These are phyloP conservation scores for Charadrius vociferus DNA, from an alignment of 2,113 vertebrate genomes.

Conservation along the genomic window DNA sequence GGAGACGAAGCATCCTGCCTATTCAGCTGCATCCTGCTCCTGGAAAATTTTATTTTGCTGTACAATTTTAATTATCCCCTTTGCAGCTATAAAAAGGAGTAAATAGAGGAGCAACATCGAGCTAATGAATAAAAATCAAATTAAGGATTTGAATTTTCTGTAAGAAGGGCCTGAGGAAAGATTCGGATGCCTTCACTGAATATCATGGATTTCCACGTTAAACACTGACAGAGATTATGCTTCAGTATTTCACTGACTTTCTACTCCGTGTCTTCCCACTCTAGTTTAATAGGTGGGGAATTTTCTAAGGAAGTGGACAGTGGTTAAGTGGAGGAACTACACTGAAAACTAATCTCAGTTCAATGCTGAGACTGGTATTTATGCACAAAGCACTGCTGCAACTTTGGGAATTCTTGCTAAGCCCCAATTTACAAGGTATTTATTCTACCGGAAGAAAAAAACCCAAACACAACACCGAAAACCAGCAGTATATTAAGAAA, in stretches of 20 bases:
- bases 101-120: neutral
- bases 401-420: neutral
- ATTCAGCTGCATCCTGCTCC: neutral
- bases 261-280: neutral
- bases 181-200: neutral
- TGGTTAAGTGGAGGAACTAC: neutral
- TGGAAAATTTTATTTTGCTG: neutral
- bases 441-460: neutral
- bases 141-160: neutral
- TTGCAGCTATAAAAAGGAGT: neutral
- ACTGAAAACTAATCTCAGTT: neutral
- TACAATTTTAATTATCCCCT: constrained; percentile 20
- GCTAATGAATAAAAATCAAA: constrained; percentile 22
- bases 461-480: neutral
- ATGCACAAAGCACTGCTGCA: neutral
- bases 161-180: neutral
- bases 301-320: neutral
- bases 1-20: neutral
- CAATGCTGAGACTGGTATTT: neutral
- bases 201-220: neutral
- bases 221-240: neutral
- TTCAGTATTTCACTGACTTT: neutral
- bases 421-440: neutral
- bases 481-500: neutral
- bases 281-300: neutral